Base-by-base conservation (phyloP, 2,888 invertebrate species). In the Latrodectus hesperus region DNA sequence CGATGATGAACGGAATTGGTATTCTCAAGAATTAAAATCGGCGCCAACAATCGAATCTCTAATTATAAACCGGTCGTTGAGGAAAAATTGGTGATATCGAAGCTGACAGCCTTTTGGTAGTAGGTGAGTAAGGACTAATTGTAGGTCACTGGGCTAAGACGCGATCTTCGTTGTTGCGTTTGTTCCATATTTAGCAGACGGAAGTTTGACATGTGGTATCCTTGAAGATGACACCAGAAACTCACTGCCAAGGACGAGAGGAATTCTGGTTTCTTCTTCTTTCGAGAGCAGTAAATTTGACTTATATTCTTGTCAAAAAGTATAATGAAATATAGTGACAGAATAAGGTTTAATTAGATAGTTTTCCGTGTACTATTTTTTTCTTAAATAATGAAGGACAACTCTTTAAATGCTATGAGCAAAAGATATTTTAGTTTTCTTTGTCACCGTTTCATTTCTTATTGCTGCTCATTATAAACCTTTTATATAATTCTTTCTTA, bases 131-230 rank as follows among this genome's bases (percentile, higher is more conserved):
- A 14, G 64, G 71, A 71, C 72, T 86, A 86, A 81, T 81, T 72
- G 81, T 86, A 68, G 86, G 86, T 86, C 86, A 86, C 71, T 81
- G 55, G 64, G 81, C 65, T 81, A 81, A 81, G 80, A 80, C 49
- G 55, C 72, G 81, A 86, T 81, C 51, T 68, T 49, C 38, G 9
- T 26, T 68, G 75, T 22, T 17, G 74, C 64, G 67, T 76, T 75
- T 76, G 73, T 75, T 79, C 68, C 72, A 80, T 80, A 75, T 49
- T 11, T 53, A 85, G 52, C 64, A 85, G 81, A 76, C 80, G 86
- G 86, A 86, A 81, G 83, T 77, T 68, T 17, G 16, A 16, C 60
- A 60, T n/a, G 75, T 38, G 17, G 76, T 73, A 86, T 86, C 86
- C 86, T 86, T 86, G 86, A 75, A 70, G 68, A 74, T 17, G 60